phyloP scores from a whole-genome alignment of 2,888 invertebrate species.

The Drosophila suboccidentalis region DNA sequence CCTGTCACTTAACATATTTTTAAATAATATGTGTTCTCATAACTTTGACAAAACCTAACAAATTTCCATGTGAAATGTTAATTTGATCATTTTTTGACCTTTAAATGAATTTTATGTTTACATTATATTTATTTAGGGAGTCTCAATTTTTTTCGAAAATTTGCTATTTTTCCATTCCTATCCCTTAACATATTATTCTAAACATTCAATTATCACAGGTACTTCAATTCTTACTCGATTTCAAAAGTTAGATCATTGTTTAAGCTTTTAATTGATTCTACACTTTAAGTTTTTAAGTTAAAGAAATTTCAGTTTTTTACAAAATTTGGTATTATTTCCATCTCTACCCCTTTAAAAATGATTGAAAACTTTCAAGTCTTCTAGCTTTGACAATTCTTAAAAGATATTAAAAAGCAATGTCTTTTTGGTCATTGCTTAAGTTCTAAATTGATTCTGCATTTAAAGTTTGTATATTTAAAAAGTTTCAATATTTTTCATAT shows the following conservation, averaged over 20 bases:
- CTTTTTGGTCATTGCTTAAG: background rate
- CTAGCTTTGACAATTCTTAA: background rate
- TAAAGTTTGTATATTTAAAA: background rate
- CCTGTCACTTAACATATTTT: too few species aligned
- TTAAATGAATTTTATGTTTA: too few species aligned
- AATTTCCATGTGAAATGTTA: too few species aligned
- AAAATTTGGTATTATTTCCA: background rate
- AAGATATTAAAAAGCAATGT: background rate
- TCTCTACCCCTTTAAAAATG: background rate
- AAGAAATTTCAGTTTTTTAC: background rate
- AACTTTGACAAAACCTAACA: too few species aligned
- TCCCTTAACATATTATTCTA: background rate
- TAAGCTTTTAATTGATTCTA: background rate
- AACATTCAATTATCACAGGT: background rate
- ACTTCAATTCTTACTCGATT: background rate
- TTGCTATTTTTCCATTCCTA: background rate
- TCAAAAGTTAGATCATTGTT: background rate
- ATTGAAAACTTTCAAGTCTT: background rate
- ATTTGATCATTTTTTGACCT: too few species aligned
- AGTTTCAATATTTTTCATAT: too few species aligned
- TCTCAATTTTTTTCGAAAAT: background rate
- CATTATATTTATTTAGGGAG: too few species aligned
- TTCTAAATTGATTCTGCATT: background rate
- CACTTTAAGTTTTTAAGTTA: background rate
- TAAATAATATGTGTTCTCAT: too few species aligned